phyloP scores from a whole-genome alignment of 2,113 vertebrate species.

The Synodontis membranacea region DNA sequence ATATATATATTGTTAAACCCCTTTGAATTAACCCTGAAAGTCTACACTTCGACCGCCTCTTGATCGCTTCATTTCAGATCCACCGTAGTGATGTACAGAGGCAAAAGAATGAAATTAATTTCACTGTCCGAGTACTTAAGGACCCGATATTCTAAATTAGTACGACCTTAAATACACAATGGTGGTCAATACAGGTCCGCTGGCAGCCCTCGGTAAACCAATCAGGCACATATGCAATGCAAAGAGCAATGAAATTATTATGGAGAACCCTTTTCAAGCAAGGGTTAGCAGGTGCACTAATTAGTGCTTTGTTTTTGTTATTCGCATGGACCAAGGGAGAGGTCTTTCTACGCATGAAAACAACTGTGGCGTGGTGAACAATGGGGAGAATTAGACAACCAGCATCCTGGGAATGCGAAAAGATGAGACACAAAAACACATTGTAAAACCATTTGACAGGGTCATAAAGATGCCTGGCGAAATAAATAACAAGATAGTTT shows the following conservation, averaged over 20 bases:
- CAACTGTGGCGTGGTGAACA: slow-evolving; percentile 12
- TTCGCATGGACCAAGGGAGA: slow-evolving; percentile 6
- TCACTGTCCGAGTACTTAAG: too few species aligned
- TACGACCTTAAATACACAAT: background rate
- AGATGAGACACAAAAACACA: slow-evolving; percentile 10
- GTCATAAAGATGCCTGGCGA: slow-evolving; percentile 17
- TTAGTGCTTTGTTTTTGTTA: slow-evolving; percentile 31
- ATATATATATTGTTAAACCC: too few species aligned
- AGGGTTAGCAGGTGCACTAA: slow-evolving; percentile 39
- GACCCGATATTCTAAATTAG: background rate
- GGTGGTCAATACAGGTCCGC: background rate
- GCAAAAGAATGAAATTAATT: too few species aligned
- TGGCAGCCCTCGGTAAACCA: background rate
- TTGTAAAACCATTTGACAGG: slow-evolving; percentile 8
- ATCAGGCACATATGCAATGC: background rate
- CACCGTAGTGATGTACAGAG: too few species aligned
- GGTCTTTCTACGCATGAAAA: slow-evolving; percentile 25
- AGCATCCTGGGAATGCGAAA: slow-evolving; percentile 35
- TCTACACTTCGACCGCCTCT: too few species aligned
- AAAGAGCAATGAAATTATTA: slow-evolving; percentile 6
- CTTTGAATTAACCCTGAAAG: too few species aligned
- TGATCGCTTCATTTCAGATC: too few species aligned
- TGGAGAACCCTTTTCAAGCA: background rate
- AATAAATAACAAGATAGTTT: slow-evolving; percentile 24
- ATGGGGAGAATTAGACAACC: slow-evolving; percentile 33